A percentile compares a stretch with the other conserved stretches of the same genome.
Evolutionary conservation across 30 jellyfish, hydroid and myxozoan genomes (phyloP).

Genomic region (Morbakka virulenta): DNA sequence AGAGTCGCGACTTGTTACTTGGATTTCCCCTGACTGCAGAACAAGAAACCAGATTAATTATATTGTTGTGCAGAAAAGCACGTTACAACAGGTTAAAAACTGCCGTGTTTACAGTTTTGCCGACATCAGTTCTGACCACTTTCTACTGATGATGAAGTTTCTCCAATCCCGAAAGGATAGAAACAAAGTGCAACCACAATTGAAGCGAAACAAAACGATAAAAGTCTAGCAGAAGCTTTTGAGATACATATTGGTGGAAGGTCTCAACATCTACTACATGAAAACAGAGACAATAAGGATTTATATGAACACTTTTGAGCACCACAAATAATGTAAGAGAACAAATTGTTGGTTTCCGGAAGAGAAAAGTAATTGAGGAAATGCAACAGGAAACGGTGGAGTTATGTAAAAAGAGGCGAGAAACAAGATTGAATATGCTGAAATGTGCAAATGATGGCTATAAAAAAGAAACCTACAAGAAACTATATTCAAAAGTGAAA

Average conservation of each 20-base stretch:
- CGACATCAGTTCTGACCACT: slow-evolving; percentile 38
- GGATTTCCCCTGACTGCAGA: slow-evolving; percentile 19
- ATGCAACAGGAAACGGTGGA: neutral
- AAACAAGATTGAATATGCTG: too few species aligned
- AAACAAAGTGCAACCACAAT: neutral
- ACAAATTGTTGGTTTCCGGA: neutral
- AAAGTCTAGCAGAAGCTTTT: neutral
- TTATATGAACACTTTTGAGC: neutral
- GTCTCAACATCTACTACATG: neutral
- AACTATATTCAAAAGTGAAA: slow-evolving; percentile 1
- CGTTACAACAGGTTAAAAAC: neutral
- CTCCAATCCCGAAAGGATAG: too few species aligned
- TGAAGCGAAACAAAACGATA: neutral
- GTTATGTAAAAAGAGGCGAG: too few species aligned
- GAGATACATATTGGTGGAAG: slow-evolving; percentile 3
- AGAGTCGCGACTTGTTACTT: too few species aligned
- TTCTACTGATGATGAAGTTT: too few species aligned
- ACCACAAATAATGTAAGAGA: neutral
- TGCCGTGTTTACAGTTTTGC: neutral
- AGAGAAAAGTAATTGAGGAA: slow-evolving; percentile 15
- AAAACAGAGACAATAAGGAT: neutral
- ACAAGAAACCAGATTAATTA: slow-evolving; percentile 24
- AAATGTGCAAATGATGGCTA: neutral
- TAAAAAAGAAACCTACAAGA: neutral
- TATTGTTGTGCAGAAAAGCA: neutral